Evolutionary conservation across 2,113 vertebrate species (phyloP).

Genomic region (Cairina moschata): DNA sequence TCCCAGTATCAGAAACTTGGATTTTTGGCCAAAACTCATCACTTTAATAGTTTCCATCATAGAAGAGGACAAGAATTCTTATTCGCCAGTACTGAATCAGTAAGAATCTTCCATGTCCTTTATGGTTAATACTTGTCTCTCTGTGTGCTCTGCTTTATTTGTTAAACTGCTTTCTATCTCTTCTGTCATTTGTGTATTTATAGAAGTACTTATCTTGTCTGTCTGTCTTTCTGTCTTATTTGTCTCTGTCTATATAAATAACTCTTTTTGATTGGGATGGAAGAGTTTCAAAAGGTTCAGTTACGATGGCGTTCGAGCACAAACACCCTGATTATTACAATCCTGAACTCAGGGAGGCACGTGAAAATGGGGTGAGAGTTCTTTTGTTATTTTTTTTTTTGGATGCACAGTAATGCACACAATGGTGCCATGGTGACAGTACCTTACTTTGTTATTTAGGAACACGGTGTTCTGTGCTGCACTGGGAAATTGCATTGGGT

Average conservation of each 20-base stretch:
- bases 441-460: background rate
- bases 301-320: slow-evolving; percentile 56
- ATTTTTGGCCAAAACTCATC: slow-evolving; percentile 99
- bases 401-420: background rate
- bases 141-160: slow-evolving; percentile 20
- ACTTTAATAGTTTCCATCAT: slow-evolving; percentile 98
- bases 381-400: slow-evolving; percentile 28
- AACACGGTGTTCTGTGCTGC: background rate
- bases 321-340: slow-evolving; percentile 64
- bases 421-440: slow-evolving; percentile 27
- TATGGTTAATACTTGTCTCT: background rate
- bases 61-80: slow-evolving; percentile 97
- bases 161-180: slow-evolving; percentile 58
- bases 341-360: slow-evolving; percentile 65
- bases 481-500: background rate
- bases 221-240: slow-evolving; percentile 80
- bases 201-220: slow-evolving; percentile 71
- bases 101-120: slow-evolving; percentile 70
- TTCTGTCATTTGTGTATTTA: slow-evolving; percentile 67
- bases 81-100: slow-evolving; percentile 96
- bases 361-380: slow-evolving; percentile 69
- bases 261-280: slow-evolving; percentile 75
- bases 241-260: slow-evolving; percentile 81
- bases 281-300: slow-evolving; percentile 67
- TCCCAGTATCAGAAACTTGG: slow-evolving; percentile 93